Conservation (phyloP, 1,140 invertebrate species). For the Cryptotermes secundus region DNA sequence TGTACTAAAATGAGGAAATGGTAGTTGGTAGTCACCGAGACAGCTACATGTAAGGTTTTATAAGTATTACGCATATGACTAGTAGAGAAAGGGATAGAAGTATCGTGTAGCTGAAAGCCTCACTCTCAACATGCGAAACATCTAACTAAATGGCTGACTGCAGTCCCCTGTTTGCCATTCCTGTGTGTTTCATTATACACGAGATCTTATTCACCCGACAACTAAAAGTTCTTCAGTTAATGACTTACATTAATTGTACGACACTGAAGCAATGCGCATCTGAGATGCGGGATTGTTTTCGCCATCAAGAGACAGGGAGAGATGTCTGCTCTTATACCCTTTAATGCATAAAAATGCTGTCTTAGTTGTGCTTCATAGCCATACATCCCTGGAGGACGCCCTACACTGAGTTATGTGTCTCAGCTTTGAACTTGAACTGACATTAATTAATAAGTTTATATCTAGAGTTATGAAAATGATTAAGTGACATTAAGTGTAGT, state of each 20-base stretch:
- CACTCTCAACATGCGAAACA: neutral
- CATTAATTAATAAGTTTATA: too few relatives aligned
- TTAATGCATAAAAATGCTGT: conserved; percentile 1
- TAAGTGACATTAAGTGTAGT: too few relatives aligned
- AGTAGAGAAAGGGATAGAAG: neutral
- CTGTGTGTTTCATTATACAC: neutral
- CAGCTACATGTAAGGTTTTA: neutral
- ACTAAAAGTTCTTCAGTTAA: neutral
- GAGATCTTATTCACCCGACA: neutral
- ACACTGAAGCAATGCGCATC: neutral
- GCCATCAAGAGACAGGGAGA: neutral
- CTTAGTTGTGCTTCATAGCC: neutral
- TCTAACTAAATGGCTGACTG: neutral
- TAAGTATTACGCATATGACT: neutral
- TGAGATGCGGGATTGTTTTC: neutral
- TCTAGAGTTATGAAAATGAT: too few relatives aligned
- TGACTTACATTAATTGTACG: conserved; percentile 17
- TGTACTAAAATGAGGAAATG: neutral
- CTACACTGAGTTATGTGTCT: too few relatives aligned
- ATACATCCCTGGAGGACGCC: too few relatives aligned
- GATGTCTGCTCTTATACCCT: neutral
- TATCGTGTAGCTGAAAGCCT: neutral
- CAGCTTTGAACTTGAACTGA: too few relatives aligned
- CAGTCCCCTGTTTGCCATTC: neutral
- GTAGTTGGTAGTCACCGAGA: neutral